These are phyloP conservation scores for Dermolepida albohirtum DNA, from an alignment of 2,888 invertebrate genomes.

Conservation along the genomic window DNA sequence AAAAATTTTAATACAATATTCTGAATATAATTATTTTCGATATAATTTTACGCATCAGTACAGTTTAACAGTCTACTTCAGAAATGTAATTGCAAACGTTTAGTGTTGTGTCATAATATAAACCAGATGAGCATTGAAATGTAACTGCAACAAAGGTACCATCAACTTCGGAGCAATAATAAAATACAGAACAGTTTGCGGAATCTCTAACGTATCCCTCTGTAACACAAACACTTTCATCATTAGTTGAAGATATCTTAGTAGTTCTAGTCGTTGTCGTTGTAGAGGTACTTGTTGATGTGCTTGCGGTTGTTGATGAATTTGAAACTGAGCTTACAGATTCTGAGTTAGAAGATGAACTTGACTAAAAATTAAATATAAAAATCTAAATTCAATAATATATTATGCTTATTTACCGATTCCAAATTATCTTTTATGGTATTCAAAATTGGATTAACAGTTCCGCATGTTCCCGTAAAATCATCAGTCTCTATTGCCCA, in stretches of 20 bases:
- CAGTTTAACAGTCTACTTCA: no score
- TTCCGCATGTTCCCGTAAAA: slow-evolving; percentile 73
- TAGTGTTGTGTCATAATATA: slow-evolving; percentile 61
- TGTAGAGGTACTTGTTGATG: slow-evolving; percentile 3
- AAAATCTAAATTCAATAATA: no score
- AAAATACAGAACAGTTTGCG: slow-evolving; percentile 62
- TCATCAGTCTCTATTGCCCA: slow-evolving; percentile 89
- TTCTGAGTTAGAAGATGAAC: no score
- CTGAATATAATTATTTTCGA: no score
- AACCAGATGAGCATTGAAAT: slow-evolving; percentile 60
- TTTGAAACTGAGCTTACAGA: no score
- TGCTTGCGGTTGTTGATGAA: no score
- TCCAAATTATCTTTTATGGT: slow-evolving; percentile 67
- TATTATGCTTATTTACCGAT: not conserved
- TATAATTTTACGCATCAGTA: no score
- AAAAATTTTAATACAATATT: no score
- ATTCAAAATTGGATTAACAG: slow-evolving; percentile 71
- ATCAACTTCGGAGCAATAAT: slow-evolving; percentile 57
- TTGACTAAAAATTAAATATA: no score
- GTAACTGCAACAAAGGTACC: slow-evolving; percentile 52
- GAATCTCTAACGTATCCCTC: slow-evolving; percentile 64
- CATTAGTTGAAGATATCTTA: not conserved
- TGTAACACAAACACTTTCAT: slow-evolving; percentile 55
- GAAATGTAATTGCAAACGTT: slow-evolving; percentile 65
- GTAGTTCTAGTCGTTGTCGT: slow-evolving; percentile 21